phyloP scores from a whole-genome alignment of 2,113 vertebrate genomes.

The Rhegmatorhina hoffmannsi region DNA sequence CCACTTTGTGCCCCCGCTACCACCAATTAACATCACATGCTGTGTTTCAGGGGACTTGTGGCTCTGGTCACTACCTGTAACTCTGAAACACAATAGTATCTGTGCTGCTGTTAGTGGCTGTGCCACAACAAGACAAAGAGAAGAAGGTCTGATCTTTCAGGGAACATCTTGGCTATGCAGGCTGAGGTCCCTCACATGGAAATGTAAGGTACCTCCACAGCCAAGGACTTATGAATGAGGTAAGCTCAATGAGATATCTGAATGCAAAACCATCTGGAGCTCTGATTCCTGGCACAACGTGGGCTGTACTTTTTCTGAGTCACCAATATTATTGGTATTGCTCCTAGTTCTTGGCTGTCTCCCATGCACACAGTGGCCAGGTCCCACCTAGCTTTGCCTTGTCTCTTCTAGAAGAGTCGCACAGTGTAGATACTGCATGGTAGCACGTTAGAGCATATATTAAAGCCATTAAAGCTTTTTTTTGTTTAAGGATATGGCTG shows the following conservation, averaged over 20 bases:
- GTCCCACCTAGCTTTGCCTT: neutral
- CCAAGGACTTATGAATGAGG: conserved; percentile 17
- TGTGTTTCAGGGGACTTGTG: neutral
- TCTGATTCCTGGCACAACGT: neutral
- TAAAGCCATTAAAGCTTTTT: neutral
- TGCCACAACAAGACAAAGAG: neutral
- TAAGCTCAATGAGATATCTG: neutral
- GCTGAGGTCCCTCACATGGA: neutral
- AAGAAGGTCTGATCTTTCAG: neutral
- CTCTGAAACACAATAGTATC: neutral
- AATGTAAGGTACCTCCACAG: neutral
- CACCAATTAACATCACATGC: fast-evolving
- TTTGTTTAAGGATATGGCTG: neutral
- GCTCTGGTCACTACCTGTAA: fast-evolving
- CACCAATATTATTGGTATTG: neutral
- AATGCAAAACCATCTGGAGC: neutral
- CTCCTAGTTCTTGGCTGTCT: neutral
- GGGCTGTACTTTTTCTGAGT: conserved; percentile 18
- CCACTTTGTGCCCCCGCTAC: neutral
- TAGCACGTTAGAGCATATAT: neutral
- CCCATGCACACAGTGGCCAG: neutral
- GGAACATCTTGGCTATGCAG: neutral
- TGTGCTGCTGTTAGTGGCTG: neutral
- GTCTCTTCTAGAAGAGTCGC: neutral
- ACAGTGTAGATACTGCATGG: neutral